Evolutionary conservation across 2,797 vertebrate genomes (phyloP).

Genomic region (Hoplostethus atlanticus): DNA sequence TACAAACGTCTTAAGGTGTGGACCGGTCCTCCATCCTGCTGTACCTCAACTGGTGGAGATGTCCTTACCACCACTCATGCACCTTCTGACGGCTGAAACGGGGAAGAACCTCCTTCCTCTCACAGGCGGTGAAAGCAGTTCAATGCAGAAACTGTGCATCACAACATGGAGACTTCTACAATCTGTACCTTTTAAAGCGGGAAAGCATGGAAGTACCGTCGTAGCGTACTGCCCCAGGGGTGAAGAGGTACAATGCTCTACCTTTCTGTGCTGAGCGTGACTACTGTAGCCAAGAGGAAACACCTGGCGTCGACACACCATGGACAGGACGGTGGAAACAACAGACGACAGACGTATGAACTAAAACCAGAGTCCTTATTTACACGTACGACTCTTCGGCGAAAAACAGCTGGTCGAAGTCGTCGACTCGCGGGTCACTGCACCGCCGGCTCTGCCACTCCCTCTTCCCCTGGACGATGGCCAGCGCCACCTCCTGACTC

Average conservation of each 20-base stretch:
- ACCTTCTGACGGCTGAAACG: no score
- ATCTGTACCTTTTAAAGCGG: no score
- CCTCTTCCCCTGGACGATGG: conserved; percentile 80
- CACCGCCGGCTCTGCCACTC: conserved; percentile 85
- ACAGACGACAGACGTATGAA: not conserved
- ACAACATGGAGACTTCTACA: no score
- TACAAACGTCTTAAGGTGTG: not conserved
- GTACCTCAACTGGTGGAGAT: no score
- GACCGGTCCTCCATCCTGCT: no score
- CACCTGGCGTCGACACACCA: conserved; percentile 1
- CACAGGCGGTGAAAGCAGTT: no score
- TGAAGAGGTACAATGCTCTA: not conserved
- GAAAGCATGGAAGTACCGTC: no score
- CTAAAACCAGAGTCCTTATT: conserved; percentile 48
- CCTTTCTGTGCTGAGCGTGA: not conserved
- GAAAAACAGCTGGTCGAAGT: conserved; percentile 89
- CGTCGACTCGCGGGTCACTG: conserved; percentile 86
- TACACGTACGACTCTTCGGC: conserved; percentile 88
- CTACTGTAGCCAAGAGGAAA: not conserved
- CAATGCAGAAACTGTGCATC: no score
- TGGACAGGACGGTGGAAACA: conserved; percentile 14
- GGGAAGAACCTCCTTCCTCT: no score
- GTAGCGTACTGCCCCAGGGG: no score
- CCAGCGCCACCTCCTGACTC: conserved; percentile 81
- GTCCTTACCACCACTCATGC: no score